Evolutionary conservation across 2,888 invertebrate genomes (phyloP).

Genomic region (Prosapia bicincta): DNA sequence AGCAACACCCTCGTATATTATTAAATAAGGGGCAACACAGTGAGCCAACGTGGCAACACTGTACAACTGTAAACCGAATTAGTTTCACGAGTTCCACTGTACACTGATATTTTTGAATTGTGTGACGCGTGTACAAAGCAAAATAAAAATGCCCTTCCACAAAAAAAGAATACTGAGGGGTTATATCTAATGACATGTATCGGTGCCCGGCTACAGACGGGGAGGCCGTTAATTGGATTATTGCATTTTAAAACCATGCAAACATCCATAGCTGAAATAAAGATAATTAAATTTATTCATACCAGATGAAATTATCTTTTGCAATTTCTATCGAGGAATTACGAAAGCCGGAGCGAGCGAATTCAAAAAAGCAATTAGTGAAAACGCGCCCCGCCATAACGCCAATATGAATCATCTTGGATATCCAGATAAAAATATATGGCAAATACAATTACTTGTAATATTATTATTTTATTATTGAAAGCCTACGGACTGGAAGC

Average conservation of each 20-base stretch:
- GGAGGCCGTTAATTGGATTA: conserved; percentile 26
- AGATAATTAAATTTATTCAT: conserved; percentile 33
- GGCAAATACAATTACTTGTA: background rate
- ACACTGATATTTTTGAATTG: no score
- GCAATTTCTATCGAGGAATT: conserved; percentile 16
- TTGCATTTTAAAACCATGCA: conserved; percentile 25
- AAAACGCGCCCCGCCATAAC: background rate
- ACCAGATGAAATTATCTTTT: conserved; percentile 25
- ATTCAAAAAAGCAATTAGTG: conserved; percentile 22
- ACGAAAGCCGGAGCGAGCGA: conserved; percentile 4
- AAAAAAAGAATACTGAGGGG: background rate
- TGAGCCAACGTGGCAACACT: no score
- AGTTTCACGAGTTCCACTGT: no score
- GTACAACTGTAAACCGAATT: no score
- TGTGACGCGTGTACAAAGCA: background rate
- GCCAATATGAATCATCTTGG: background rate
- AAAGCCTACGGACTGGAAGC: background rate
- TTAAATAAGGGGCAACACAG: no score
- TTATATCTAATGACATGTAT: background rate
- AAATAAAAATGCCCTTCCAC: background rate
- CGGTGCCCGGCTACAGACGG: background rate
- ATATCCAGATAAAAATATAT: background rate
- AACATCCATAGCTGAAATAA: conserved; percentile 33
- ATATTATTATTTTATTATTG: background rate
- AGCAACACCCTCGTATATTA: no score